Evolutionary conservation across 2,888 invertebrate species (phyloP).

Genomic region (Candidula unifasciata): DNA sequence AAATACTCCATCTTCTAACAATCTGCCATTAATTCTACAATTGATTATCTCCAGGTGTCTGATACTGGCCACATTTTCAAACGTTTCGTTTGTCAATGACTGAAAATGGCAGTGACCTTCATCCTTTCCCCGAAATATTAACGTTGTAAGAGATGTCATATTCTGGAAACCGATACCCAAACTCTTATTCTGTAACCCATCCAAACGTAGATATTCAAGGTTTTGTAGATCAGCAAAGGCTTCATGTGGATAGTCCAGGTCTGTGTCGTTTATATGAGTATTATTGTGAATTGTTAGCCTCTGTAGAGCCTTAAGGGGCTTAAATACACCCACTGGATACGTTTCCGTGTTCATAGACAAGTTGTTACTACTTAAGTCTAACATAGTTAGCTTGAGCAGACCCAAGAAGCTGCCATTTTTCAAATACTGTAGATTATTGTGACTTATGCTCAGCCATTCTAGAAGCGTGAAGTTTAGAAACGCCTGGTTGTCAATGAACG

Average conservation of each 20-base stretch:
- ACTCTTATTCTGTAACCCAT: constrained; percentile 37
- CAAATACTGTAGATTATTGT: not conserved
- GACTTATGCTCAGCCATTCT: not conserved
- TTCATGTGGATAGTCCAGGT: constrained; percentile 44
- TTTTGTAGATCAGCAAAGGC: constrained; percentile 36
- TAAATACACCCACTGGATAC: constrained; percentile 25
- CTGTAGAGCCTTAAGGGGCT: constrained; percentile 14
- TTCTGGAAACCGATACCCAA: constrained; percentile 35
- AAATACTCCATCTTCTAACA: not conserved
- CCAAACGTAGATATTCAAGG: constrained; percentile 36
- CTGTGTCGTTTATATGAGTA: not conserved
- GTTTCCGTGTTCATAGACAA: not conserved
- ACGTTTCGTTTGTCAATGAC: not conserved
- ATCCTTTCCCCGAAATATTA: constrained; percentile 2
- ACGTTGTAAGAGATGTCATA: constrained; percentile 9
- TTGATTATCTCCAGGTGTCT: not conserved
- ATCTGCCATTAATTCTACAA: constrained; percentile 13
- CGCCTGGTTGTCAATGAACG: not conserved
- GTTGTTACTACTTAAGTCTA: constrained; percentile 15
- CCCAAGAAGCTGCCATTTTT: constrained; percentile 19
- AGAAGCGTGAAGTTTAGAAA: not conserved
- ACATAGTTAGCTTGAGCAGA: not conserved
- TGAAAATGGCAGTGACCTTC: not conserved
- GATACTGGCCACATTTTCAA: constrained; percentile 11
- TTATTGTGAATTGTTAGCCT: constrained; percentile 28